phyloP scores from a whole-genome alignment of 2,888 invertebrate species.

The Volucella bombylans region DNA sequence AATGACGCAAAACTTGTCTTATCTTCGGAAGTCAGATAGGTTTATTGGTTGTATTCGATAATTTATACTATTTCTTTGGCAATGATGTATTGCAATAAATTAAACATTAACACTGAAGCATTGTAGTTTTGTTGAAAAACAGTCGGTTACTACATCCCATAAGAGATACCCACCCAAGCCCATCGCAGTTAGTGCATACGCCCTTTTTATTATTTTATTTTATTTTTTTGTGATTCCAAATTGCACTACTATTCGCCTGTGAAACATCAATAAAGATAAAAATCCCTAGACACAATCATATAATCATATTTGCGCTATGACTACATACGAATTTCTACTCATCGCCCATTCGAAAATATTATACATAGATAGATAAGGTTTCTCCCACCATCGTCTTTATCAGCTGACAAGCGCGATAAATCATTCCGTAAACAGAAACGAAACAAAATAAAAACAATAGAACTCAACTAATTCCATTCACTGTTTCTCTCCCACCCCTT shows the following conservation, averaged over 20 bases:
- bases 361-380: conserved; percentile 51
- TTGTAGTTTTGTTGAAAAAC: no score
- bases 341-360: neutral
- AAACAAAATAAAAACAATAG: conserved; percentile 37
- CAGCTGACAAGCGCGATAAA: conserved; percentile 50
- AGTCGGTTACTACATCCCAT: no score
- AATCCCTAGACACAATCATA: neutral
- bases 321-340: conserved; percentile 17
- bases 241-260: conserved; percentile 10
- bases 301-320: conserved; percentile 49
- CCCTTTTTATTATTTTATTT: conserved; percentile 23
- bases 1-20: conserved; percentile 10
- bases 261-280: conserved; percentile 39
- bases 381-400: conserved; percentile 35
- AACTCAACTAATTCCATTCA: conserved; percentile 40
- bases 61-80: conserved; percentile 6
- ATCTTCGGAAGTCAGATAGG: conserved; percentile 19
- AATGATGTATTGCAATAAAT: conserved; percentile 33
- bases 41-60: neutral
- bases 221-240: conserved; percentile 26
- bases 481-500: conserved; percentile 52
- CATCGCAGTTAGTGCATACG: conserved; percentile 1
- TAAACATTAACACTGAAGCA: neutral
- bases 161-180: no score
- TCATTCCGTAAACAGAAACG: conserved; percentile 32